Evolutionary conservation across 2,113 vertebrate genomes (phyloP), one percentile per base, ranked within the genome.

Genomic region (Oenanthe oenanthe): DNA sequence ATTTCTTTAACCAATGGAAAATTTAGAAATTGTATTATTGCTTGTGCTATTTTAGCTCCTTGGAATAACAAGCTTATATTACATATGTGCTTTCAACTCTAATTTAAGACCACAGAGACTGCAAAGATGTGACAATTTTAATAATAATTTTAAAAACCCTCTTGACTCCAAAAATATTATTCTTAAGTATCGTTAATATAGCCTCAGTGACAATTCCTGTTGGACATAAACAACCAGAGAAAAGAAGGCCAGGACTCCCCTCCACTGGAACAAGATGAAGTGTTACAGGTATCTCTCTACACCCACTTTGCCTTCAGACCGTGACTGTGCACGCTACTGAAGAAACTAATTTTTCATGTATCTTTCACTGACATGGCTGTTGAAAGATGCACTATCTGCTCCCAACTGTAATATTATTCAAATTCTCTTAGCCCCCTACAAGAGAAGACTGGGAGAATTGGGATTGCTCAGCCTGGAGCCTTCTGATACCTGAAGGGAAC

Each of bases 291-390:
- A 61, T 13, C 25, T 48, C 75, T 26, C 45, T 25, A 66, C 0
- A n/a, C 13, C 45, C 24, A 11, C 34, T 85, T 65, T 77, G 54
- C n/a, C 40, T 75, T 72, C 34, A 36, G 34, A n/a, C n/a, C n/a
- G n/a, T n/a, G 50, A 40, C 36, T 47, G 31, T 0, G 3, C 12
- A 58, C 0, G 1, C 29, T 18, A 54, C 17, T 45, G 9, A 9
- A 82, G 11, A 91, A 85, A 58, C 8, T 15, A 0, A 20, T 58
- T 94, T 85, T 75, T 74, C 32, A 29, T n/a, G 2, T 19, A 24
- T 31, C 18, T 71, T 67, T 50, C 75, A 40, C 28, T 58, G 34
- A 78, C 7, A 42, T 34, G 14, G 28, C 10, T 66, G 8, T 5
- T 62, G 19, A 74, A 71, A 62, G 26, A 58, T 9, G 4, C 83